These are phyloP conservation scores for Actenoides hombroni DNA, from an alignment of 2,113 vertebrate species.

Conservation along the genomic window DNA sequence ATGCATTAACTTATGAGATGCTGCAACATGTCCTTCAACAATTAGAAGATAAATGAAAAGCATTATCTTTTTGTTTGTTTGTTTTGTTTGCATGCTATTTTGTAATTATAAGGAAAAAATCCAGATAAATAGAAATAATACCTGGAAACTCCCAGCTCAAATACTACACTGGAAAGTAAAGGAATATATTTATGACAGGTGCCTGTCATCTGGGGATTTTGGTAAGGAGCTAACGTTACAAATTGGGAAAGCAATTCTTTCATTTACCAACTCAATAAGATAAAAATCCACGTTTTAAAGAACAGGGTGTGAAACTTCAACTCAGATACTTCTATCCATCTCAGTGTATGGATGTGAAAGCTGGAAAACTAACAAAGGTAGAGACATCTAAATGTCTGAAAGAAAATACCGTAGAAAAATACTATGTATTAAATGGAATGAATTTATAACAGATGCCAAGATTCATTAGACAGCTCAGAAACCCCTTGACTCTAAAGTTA, in stretches of 20 bases:
- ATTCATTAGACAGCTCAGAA: constrained; percentile 70
- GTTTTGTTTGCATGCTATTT: not conserved
- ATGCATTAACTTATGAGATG: not conserved
- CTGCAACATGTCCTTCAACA: not conserved
- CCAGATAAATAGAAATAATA: not conserved
- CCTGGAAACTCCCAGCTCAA: not conserved
- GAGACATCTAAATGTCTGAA: constrained; percentile 54
- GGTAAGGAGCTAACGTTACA: not conserved
- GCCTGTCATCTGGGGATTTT: constrained; percentile 2
- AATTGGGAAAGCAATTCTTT: constrained; percentile 27
- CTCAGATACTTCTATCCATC: constrained; percentile 40
- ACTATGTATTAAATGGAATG: constrained; percentile 64
- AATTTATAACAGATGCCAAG: constrained; percentile 70
- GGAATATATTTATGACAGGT: not conserved
- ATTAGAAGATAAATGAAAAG: not conserved
- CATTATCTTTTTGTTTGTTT: not conserved
- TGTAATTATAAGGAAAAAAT: not conserved
- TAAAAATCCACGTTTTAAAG: constrained; percentile 44
- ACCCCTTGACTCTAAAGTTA: constrained; percentile 66
- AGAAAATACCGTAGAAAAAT: constrained; percentile 61
- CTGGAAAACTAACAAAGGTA: constrained; percentile 59
- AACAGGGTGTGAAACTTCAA: constrained; percentile 45
- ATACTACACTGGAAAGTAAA: not conserved
- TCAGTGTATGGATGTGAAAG: constrained; percentile 58
- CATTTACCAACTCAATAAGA: constrained; percentile 38